Base-by-base conservation (phyloP, 30 jellyfish, hydroid and myxozoan genomes). In the Pelagia noctiluca region DNA sequence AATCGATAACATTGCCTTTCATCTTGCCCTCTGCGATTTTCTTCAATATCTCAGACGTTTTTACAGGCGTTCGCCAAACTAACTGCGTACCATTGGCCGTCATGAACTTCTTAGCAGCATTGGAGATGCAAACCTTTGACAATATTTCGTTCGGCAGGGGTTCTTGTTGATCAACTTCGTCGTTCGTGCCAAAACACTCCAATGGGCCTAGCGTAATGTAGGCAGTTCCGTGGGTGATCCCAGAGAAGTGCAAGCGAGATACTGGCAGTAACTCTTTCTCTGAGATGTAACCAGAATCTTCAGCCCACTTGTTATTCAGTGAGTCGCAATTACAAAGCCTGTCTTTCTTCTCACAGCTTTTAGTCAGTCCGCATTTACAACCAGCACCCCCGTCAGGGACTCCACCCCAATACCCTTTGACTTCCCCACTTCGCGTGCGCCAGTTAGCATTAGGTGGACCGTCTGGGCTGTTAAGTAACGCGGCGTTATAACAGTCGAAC, bases 251-350 rank as follows among this genome's bases (percentile, higher is more conserved):
- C 66, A 92, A 26, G 19, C 94, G 65, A 32, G 97, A 78, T 16
- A 92, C 62, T 3, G 98, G 98, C 66, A 92, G 31, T 24, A 73
- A 18, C 19, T 86, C 90, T 71, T 92, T 92, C 71, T 92, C 87
- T 30, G 94, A 82, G 18, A 92, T 52, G 61, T 71, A 86, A 32
- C 98, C 98, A 0, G 90, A 57, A 76, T 92, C 98, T 30, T 66
- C 81, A 0, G 75, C 89, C 98, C 98, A 92, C 11, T 52, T 50
- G 54, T 86, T 81, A 53, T 80, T 86, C 64, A 79, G 52, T 0
- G 98, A 81, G 76, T 92, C 98, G 53, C 98, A 92, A 47, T 92
- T 92, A 62, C 98, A 92, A 10, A 86, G 92, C 35, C 81, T 87
- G 29, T 82, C 93, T 54, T 25, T 68, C 29, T 82, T 75, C 33